A percentile compares a stretch with the other conserved stretches of the same genome.
These are phyloP conservation scores for Delichon dasypus DNA, from an alignment of 2,797 vertebrate species.

Conservation along the genomic window DNA sequence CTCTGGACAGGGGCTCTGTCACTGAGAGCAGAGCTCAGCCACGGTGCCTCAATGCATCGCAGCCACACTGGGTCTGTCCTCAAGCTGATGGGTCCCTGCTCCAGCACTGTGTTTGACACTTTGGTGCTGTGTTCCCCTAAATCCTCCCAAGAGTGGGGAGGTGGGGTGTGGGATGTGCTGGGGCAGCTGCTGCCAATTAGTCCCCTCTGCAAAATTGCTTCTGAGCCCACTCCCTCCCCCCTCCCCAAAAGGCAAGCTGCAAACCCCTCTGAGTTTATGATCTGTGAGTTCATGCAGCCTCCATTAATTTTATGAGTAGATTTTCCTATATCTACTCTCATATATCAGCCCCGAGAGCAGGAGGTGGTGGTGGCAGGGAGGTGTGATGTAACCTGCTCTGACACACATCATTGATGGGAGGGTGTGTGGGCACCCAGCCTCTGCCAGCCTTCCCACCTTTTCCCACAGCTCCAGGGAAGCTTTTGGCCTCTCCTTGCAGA, in stretches of 20 bases:
- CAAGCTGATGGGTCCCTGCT: background rate
- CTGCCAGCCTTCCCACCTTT: background rate
- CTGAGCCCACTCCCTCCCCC: background rate
- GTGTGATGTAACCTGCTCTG: background rate
- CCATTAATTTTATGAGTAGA: conserved; percentile 53
- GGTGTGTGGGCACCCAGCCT: background rate
- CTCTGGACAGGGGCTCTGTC: background rate
- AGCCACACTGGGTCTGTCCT: background rate
- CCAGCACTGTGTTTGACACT: background rate
- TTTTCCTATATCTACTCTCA: conserved; percentile 45
- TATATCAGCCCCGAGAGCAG: background rate
- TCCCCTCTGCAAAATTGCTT: conserved; percentile 6
- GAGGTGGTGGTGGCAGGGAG: background rate
- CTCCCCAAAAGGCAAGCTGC: background rate
- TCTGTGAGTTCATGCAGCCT: conserved; percentile 52
- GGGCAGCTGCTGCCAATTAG: conserved; percentile 36
- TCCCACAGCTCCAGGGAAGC: background rate
- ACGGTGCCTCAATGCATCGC: rapidly evolving
- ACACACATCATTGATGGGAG: background rate
- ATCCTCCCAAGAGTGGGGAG: background rate
- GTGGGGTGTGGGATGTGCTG: background rate
- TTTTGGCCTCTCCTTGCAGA: background rate
- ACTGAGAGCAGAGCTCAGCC: background rate
- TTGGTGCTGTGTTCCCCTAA: background rate
- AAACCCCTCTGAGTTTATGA: conserved; percentile 49